Conservation (phyloP, 1,140 invertebrate genomes). For the Helicoverpa armigera region DNA sequence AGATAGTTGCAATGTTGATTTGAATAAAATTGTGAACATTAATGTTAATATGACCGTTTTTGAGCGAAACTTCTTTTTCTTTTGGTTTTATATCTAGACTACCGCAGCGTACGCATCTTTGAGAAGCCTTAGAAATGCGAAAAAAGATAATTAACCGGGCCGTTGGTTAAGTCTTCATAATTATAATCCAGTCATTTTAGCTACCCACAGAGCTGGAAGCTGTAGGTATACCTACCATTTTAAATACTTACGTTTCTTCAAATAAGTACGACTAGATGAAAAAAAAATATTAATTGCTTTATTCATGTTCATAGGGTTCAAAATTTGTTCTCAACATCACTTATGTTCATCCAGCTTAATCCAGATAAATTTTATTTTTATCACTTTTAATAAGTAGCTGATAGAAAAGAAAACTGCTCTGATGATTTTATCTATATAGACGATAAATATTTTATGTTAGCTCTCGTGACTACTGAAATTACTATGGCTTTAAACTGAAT, state of each 20-base stretch:
- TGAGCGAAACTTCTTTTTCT: slow-evolving; percentile 1
- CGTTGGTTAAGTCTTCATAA: slow-evolving; percentile 55
- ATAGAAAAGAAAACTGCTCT: neutral
- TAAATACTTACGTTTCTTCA: no score
- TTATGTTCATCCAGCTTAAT: no score
- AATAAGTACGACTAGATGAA: no score
- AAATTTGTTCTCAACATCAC: no score
- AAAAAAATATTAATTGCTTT: no score
- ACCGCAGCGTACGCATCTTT: slow-evolving; percentile 45
- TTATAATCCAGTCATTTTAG: slow-evolving; percentile 22
- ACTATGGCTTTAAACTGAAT: slow-evolving; percentile 18
- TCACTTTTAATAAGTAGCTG: no score
- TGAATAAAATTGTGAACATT: slow-evolving; percentile 18
- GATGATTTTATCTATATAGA: neutral
- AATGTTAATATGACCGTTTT: slow-evolving; percentile 1
- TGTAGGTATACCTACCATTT: neutral
- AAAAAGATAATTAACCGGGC: slow-evolving; percentile 61
- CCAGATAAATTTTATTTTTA: no score
- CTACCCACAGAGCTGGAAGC: slow-evolving; percentile 48
- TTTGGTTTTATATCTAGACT: slow-evolving; percentile 19
- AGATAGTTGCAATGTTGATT: slow-evolving; percentile 32
- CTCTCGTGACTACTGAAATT: neutral
- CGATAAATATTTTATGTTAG: neutral
- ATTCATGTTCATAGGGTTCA: no score
- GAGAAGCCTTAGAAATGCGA: slow-evolving; percentile 67